A percentile compares a stretch with the other conserved stretches of the same genome.
phyloP scores from a whole-genome alignment of 1,140 invertebrate genomes.

The Eumeta japonica region DNA sequence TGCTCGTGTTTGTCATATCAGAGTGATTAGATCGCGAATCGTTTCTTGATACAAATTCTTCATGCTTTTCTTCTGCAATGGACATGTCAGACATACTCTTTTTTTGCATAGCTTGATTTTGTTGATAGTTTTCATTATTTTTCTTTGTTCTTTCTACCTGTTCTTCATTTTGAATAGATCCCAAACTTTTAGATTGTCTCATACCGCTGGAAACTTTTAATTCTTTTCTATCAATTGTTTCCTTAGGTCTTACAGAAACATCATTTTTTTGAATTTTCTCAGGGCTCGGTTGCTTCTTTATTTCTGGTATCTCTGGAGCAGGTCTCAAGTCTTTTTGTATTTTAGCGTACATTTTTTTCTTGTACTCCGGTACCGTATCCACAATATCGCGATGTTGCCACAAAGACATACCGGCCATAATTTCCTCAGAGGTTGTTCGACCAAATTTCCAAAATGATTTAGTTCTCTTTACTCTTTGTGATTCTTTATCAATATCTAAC shows the following conservation, averaged over 20 bases:
- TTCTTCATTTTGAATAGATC: slow-evolving; percentile 51
- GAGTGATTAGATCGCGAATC: slow-evolving; percentile 47
- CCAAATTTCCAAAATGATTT: slow-evolving; percentile 85
- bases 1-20: slow-evolving; percentile 52
- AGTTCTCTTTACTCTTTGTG: slow-evolving; percentile 70
- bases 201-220: slow-evolving; percentile 44
- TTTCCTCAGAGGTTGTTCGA: slow-evolving; percentile 66
- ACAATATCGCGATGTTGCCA: slow-evolving; percentile 84
- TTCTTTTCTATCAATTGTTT: slow-evolving; percentile 55
- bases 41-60: slow-evolving; percentile 46
- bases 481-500: slow-evolving; percentile 50
- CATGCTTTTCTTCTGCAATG: slow-evolving; percentile 47
- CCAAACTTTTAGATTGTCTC: slow-evolving; percentile 51
- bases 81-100: slow-evolving; percentile 52
- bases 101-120: slow-evolving; percentile 35
- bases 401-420: slow-evolving; percentile 79
- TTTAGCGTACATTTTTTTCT: slow-evolving; percentile 53
- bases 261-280: slow-evolving; percentile 35
- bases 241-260: slow-evolving; percentile 38
- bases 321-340: slow-evolving; percentile 43
- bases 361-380: slow-evolving; percentile 61
- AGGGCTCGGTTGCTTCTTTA: slow-evolving; percentile 37
- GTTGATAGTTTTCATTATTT: slow-evolving; percentile 32
- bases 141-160: slow-evolving; percentile 38
- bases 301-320: slow-evolving; percentile 35